Evolutionary conservation across 2,797 vertebrate species (phyloP).

Genomic region (Balearica regulorum): DNA sequence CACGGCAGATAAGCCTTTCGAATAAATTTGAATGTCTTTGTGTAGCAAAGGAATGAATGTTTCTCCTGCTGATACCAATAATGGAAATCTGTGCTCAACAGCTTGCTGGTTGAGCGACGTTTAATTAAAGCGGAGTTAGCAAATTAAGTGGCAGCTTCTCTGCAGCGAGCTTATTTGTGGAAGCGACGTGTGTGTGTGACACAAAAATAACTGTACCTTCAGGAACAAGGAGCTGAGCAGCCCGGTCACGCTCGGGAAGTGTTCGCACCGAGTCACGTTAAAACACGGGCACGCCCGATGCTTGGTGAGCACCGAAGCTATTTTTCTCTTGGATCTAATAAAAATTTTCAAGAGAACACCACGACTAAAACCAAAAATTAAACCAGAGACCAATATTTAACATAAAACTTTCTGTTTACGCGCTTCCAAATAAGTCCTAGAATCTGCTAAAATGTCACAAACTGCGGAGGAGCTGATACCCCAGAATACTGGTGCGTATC

Average conservation of each 20-base stretch:
- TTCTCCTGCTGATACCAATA: neutral
- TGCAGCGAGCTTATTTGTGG: neutral
- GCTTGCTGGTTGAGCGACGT: neutral
- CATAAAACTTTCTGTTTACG: rapidly evolving
- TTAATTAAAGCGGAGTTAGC: constrained; percentile 1
- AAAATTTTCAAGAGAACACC: neutral
- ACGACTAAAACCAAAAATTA: neutral
- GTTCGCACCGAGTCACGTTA: neutral
- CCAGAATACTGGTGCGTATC: no score
- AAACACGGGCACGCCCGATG: neutral
- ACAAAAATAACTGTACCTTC: neutral
- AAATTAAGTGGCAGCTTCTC: neutral
- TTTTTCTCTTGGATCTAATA: neutral
- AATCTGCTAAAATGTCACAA: neutral
- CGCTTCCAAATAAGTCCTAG: neutral
- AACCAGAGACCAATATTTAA: neutral
- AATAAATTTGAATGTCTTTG: neutral
- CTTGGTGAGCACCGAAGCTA: neutral
- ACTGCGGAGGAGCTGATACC: neutral
- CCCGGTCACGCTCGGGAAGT: neutral
- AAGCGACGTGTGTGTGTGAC: neutral
- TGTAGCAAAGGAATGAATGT: neutral
- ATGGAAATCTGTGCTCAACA: neutral
- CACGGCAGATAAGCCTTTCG: neutral
- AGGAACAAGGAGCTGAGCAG: neutral